These are phyloP conservation scores for Argopecten irradians DNA, from an alignment of 1,140 invertebrate genomes.

Conservation along the genomic window DNA sequence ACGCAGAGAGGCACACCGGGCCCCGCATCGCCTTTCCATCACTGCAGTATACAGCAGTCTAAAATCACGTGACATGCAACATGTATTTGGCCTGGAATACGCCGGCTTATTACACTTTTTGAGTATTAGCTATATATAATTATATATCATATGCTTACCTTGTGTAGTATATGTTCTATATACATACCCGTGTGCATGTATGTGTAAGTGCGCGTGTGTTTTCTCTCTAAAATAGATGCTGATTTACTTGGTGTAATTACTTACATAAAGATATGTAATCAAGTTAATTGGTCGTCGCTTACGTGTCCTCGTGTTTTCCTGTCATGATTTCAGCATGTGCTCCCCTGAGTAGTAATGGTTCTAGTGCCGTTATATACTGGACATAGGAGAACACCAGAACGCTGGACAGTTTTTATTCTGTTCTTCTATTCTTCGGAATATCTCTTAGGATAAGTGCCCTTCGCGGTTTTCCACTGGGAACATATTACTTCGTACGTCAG, in stretches of 20 bases:
- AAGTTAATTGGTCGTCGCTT: neutral
- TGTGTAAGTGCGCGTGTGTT: conserved; percentile 20
- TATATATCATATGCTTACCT: neutral
- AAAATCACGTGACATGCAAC: neutral
- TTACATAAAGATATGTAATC: neutral
- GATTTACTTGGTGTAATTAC: neutral
- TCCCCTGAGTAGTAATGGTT: neutral
- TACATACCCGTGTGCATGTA: neutral
- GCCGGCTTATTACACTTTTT: neutral
- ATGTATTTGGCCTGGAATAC: neutral
- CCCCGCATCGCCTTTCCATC: neutral
- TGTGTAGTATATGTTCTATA: neutral
- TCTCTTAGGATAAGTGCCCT: conserved; percentile 14
- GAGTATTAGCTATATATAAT: neutral
- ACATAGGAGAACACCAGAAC: neutral
- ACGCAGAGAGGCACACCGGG: neutral
- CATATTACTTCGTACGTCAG: conserved; percentile 3
- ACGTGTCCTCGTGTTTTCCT: neutral
- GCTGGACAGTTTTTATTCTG: neutral
- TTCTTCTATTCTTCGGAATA: neutral
- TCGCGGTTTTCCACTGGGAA: neutral
- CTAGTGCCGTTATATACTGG: neutral
- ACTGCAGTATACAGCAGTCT: neutral
- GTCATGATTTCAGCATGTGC: neutral
- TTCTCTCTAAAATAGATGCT: neutral